Base-by-base conservation (phyloP, 1,140 invertebrate species). In the Bombus polaris region DNA sequence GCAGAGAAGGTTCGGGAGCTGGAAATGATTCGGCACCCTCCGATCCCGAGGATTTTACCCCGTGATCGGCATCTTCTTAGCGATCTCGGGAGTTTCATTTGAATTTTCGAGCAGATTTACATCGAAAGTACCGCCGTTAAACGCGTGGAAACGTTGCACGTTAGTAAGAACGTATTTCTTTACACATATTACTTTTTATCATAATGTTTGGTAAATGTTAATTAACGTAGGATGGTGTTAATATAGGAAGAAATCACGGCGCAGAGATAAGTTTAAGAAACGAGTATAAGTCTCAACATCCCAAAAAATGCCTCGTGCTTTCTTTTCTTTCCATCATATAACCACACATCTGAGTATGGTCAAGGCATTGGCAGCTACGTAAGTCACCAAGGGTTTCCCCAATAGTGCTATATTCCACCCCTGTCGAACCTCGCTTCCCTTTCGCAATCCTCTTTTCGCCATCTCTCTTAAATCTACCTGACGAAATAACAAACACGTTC, bases 231-330 rank as follows among this genome's bases (percentile, higher is more conserved):
- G 0, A 53, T 53, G 18, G 22, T 53, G 18, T 53, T 22, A 0
- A 53, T 53, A 22, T 22, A 53, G 47, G 5, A 53, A 53, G 47
- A 18, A 18, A 53, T 53, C 47, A 53, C 18, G 47, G 15, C 15
- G 5, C 5, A 53, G 47, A 53, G 18, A 53, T 53, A 53, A 22
- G 18, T 53, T 53, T 6, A 22, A 22, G 10, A 12, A 13, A 62
- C 59, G 12, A n/a, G 12, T n/a, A 4, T 2, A n/a, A 62, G 3
- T 10, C 1, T n/a, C 28, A n/a, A 62, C 12, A n/a, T n/a, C 0
- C 28, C 59, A 12, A n/a, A n/a, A n/a, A n/a, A 13, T 62, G 28
- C 5, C 59, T 13, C 9, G 9, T 62, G 59, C 12, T n/a, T 62
- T 4, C 59, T 13, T 62, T 62, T n/a, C 28, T n/a, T 62, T 62